Evolutionary conservation across 2,888 invertebrate genomes (phyloP).

Genomic region (Stegophylla sp.): DNA sequence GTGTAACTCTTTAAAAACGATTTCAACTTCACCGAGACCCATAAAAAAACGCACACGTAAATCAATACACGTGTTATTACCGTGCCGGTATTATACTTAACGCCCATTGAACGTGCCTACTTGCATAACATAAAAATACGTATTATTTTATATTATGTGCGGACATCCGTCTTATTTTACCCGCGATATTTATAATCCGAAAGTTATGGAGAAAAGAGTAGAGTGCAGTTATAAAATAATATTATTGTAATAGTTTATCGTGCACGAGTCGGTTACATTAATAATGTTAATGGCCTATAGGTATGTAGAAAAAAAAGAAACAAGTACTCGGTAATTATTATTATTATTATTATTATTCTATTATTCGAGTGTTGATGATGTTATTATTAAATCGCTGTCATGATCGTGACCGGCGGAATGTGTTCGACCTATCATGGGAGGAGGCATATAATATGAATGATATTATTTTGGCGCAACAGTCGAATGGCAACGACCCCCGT

Average conservation of each 20-base stretch:
- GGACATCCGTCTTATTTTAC: too few species aligned
- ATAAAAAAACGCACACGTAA: conserved; percentile 7
- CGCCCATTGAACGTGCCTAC: background rate
- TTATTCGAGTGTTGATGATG: too few species aligned
- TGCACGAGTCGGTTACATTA: too few species aligned
- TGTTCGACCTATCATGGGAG: background rate
- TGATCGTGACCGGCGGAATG: background rate
- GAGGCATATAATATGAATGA: background rate
- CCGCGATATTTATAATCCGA: too few species aligned
- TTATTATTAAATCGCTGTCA: too few species aligned
- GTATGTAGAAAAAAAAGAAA: too few species aligned
- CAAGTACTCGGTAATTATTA: too few species aligned
- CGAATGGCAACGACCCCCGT: background rate
- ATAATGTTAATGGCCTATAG: too few species aligned
- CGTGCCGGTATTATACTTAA: background rate
- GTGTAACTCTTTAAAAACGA: conserved; percentile 16
- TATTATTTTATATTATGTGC: background rate
- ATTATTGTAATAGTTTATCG: too few species aligned
- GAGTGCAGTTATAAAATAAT: too few species aligned
- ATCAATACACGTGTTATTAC: conserved; percentile 18
- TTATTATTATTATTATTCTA: too few species aligned
- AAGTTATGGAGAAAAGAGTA: too few species aligned
- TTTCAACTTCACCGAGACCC: background rate
- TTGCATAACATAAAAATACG: background rate
- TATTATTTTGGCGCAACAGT: background rate